These are phyloP conservation scores for Chironomus striatipennis DNA, from an alignment of 1,140 invertebrate genomes.

Conservation along the genomic window DNA sequence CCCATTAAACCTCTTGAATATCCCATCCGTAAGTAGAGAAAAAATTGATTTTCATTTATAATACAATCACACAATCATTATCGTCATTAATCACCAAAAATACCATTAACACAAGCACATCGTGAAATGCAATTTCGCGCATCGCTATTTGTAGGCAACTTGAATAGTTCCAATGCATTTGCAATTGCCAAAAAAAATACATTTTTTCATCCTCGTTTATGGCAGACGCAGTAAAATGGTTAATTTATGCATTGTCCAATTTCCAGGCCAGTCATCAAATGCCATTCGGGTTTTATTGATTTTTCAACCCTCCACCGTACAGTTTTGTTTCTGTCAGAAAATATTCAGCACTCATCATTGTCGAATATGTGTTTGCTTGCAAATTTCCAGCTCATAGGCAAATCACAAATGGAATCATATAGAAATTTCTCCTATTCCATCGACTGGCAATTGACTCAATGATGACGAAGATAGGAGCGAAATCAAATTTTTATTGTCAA, in stretches of 20 bases:
- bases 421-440: not conserved
- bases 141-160: not conserved
- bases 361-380: not conserved
- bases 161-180: not conserved
- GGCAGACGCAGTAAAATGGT: constrained; percentile 4
- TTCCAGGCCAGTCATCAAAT: constrained; percentile 20
- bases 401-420: not conserved
- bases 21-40: no score
- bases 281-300: constrained; percentile 23
- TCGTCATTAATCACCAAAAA: no score
- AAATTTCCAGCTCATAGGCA: not conserved
- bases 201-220: not conserved
- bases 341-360: not conserved
- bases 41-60: no score
- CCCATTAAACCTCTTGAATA: no score
- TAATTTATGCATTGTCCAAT: constrained; percentile 20
- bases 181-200: no score
- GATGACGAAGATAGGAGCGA: not conserved
- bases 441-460: not conserved
- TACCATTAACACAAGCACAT: not conserved
- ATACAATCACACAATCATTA: no score
- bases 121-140: constrained; percentile 1
- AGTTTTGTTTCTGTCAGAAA: not conserved
- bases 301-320: not conserved
- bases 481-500: constrained; percentile 8